A percentile compares a stretch with the other conserved stretches of the same genome.
phyloP scores from a whole-genome alignment of 2,113 vertebrate genomes.

The Neofelis nebulosa region DNA sequence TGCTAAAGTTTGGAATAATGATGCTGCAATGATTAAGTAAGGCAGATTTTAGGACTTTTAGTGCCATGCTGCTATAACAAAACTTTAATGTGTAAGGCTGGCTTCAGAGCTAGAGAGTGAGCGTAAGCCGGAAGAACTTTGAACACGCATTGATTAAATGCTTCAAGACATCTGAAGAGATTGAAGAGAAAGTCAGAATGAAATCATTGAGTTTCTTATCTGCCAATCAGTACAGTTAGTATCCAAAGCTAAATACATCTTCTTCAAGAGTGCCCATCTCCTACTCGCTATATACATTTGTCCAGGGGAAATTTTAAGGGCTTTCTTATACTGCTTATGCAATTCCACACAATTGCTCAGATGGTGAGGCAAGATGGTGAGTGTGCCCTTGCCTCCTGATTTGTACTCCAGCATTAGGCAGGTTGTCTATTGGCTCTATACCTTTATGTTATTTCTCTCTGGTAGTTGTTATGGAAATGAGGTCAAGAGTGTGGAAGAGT shows the following conservation, averaged over 20 bases:
- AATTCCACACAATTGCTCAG: background rate
- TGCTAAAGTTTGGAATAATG: background rate
- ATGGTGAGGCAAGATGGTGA: background rate
- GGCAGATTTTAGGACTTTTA: background rate
- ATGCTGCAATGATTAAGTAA: background rate
- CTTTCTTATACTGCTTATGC: background rate
- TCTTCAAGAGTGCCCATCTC: background rate
- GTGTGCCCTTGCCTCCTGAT: fast-evolving
- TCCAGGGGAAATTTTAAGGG: background rate
- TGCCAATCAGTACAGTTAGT: background rate
- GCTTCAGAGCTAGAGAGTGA: background rate
- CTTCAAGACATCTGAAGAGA: background rate
- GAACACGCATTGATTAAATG: background rate
- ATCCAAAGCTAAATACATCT: background rate
- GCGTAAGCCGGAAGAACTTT: background rate
- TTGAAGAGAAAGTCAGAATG: background rate
- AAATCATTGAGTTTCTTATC: background rate
- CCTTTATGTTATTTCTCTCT: background rate
- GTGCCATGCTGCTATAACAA: background rate
- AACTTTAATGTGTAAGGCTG: background rate
- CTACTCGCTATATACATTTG: background rate
- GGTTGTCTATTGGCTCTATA: too few relatives aligned
- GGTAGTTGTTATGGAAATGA: background rate
- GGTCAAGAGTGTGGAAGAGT: background rate
- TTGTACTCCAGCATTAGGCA: background rate